phyloP scores from a whole-genome alignment of 2,797 vertebrate species.

The Linurgus olivaceus region DNA sequence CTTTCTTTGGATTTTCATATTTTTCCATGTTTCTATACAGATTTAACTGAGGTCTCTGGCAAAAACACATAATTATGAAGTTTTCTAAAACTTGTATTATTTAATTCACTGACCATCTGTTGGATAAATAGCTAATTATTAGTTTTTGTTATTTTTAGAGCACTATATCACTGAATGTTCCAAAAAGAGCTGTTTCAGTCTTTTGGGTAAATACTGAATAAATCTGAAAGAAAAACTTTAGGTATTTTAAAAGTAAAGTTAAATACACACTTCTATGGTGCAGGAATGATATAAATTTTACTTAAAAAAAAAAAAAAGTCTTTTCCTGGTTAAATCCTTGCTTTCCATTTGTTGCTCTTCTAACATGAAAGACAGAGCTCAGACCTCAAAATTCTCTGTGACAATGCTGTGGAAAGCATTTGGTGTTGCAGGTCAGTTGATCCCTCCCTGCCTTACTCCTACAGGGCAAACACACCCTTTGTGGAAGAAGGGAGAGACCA shows the following conservation, averaged over 20 bases:
- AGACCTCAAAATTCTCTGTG: background rate
- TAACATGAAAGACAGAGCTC: background rate
- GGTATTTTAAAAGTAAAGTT: background rate
- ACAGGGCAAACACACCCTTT: accelerated
- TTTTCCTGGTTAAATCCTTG: background rate
- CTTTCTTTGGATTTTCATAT: background rate
- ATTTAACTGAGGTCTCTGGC: background rate
- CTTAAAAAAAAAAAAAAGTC: no score
- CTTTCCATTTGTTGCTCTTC: background rate
- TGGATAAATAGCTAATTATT: slow-evolving; percentile 10
- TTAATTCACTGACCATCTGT: background rate
- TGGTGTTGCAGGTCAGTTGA: background rate
- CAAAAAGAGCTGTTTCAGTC: background rate
- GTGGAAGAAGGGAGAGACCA: background rate
- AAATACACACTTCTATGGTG: background rate
- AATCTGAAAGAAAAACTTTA: background rate
- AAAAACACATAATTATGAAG: background rate
- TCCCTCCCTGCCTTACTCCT: background rate
- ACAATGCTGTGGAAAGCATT: background rate
- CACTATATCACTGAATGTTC: background rate
- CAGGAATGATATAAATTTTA: background rate
- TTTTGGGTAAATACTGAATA: slow-evolving; percentile 5
- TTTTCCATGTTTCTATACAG: background rate
- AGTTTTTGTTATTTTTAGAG: slow-evolving; percentile 7
- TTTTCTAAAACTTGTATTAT: slow-evolving; percentile 11